These are phyloP conservation scores for Monochamus alternatus DNA, from an alignment of 2,888 invertebrate genomes.

Conservation along the genomic window DNA sequence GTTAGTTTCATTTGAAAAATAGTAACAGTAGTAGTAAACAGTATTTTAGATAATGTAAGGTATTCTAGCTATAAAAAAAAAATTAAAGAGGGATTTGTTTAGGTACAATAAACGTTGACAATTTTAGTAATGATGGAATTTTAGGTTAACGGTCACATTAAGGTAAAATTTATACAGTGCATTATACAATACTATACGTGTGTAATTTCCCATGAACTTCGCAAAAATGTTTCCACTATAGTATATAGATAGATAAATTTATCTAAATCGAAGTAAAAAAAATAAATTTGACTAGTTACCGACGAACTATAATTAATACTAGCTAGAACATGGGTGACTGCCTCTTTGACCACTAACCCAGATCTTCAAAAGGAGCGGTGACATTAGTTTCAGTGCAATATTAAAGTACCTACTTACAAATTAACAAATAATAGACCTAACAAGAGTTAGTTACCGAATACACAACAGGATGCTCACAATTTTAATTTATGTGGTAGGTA, in stretches of 20 bases:
- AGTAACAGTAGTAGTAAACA: too few species aligned
- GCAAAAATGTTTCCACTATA: not conserved
- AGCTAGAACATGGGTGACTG: not conserved
- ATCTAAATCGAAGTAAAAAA: not conserved
- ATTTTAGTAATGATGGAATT: too few species aligned
- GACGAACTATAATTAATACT: not conserved
- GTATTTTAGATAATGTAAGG: too few species aligned
- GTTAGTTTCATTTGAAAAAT: too few species aligned
- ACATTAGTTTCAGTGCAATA: not conserved
- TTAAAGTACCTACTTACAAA: conserved; percentile 15
- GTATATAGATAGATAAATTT: not conserved
- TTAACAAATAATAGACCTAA: conserved; percentile 6
- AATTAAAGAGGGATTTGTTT: too few species aligned
- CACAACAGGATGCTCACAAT: conserved; percentile 44
- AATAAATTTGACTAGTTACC: not conserved
- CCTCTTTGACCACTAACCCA: conserved; percentile 15
- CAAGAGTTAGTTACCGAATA: conserved; percentile 13
- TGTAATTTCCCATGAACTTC: too few species aligned
- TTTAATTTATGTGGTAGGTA: conserved; percentile 8
- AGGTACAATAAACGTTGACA: too few species aligned
- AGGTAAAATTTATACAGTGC: too few species aligned
- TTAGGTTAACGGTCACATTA: too few species aligned
- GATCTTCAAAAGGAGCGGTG: not conserved
- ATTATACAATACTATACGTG: too few species aligned
- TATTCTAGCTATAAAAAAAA: too few species aligned